phyloP scores from a whole-genome alignment of 2,113 vertebrate species.

The Corythornis cristatus region DNA sequence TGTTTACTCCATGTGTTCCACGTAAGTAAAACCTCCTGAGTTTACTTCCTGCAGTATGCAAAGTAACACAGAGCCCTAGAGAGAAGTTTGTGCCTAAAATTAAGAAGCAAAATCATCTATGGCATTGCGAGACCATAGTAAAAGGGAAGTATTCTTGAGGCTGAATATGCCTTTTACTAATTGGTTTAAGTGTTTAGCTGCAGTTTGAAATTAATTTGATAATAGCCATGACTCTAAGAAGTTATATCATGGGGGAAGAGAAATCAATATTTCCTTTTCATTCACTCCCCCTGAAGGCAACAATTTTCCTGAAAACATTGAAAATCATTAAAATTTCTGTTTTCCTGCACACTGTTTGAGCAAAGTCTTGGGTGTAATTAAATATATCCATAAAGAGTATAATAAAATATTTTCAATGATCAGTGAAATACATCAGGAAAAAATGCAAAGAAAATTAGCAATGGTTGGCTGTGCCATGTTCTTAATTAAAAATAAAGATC shows the following conservation, averaged over 20 bases:
- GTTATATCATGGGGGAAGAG: background rate
- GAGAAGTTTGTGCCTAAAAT: background rate
- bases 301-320: background rate
- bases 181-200: background rate
- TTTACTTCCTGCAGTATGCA: background rate
- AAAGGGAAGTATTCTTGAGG: background rate
- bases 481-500: background rate
- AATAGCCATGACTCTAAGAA: background rate
- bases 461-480: background rate
- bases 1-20: background rate
- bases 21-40: background rate
- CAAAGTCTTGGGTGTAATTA: background rate
- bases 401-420: background rate
- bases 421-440: background rate
- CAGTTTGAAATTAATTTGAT: background rate
- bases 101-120: background rate
- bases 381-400: background rate
- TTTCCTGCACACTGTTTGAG: background rate
- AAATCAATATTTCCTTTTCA: background rate
- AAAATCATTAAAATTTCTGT: background rate
- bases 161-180: background rate
- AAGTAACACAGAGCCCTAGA: background rate
- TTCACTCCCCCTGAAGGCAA: background rate
- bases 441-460: background rate
- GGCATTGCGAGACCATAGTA: background rate